Evolutionary conservation across 64 coral and sea anemone genomes (phyloP).

Genomic region (Montipora capricornis): DNA sequence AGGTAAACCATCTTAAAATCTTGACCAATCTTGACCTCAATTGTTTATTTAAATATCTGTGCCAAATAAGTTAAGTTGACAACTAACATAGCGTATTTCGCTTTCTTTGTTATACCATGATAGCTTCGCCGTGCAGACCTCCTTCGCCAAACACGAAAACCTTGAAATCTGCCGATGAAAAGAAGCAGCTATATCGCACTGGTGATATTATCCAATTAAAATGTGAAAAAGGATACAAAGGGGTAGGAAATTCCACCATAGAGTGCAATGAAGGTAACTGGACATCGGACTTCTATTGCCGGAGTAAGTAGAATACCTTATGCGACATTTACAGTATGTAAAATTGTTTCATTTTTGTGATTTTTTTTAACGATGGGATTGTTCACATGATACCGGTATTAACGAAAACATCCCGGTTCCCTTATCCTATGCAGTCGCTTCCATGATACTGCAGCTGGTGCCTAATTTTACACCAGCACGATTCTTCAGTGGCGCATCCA

Average conservation of each 20-base stretch:
- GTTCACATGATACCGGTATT: too few species aligned
- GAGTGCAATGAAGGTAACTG: constrained; percentile 34
- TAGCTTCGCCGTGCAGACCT: neutral
- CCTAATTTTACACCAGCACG: too few species aligned
- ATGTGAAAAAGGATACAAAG: constrained; percentile 9
- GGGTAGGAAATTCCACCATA: neutral
- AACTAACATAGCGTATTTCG: neutral
- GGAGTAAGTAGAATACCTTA: neutral
- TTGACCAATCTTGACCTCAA: too few species aligned
- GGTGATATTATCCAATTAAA: neutral
- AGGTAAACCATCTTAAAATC: too few species aligned
- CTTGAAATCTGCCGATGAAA: neutral
- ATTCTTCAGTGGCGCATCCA: too few species aligned
- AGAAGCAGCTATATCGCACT: neutral
- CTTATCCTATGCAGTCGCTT: too few species aligned
- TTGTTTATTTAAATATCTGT: too few species aligned
- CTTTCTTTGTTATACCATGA: neutral
- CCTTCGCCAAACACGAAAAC: neutral
- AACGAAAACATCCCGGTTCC: too few species aligned
- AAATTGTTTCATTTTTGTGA: neutral
- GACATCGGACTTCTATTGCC: constrained; percentile 7
- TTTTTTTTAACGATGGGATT: too few species aligned
- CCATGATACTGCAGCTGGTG: too few species aligned
- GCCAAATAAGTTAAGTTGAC: too few species aligned
- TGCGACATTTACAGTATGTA: too few species aligned